phyloP scores from a whole-genome alignment of 1,140 invertebrate species.

The Plutomurus gul region DNA sequence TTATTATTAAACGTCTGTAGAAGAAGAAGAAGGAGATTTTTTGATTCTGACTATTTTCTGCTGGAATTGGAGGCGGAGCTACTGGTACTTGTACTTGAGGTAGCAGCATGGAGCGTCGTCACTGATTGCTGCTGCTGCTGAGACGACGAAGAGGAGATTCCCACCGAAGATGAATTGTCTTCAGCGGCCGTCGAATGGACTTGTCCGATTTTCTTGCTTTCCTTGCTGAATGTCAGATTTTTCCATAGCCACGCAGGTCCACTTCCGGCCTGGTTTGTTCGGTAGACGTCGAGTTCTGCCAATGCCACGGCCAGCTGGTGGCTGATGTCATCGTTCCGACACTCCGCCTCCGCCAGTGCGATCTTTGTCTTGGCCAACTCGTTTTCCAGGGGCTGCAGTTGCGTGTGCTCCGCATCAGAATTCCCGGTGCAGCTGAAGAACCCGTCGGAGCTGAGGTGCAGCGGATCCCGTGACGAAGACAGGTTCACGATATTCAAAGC shows the following conservation, averaged over 20 bases:
- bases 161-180: neutral
- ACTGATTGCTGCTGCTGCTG: neutral
- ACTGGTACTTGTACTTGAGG: no score
- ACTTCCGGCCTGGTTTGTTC: slow-evolving; percentile 57
- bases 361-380: slow-evolving; percentile 96
- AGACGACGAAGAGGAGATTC: neutral
- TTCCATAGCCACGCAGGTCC: slow-evolving; percentile 36
- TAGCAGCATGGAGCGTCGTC: no score
- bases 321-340: slow-evolving; percentile 93
- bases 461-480: neutral
- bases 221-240: slow-evolving; percentile 44
- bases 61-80: no score
- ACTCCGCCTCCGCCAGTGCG: slow-evolving; percentile 94
- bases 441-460: no score
- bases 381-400: slow-evolving; percentile 87
- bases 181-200: neutral
- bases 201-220: slow-evolving; percentile 17
- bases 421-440: no score
- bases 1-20: no score
- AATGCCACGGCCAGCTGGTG: slow-evolving; percentile 84
- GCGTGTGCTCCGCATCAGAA: no score
- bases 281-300: slow-evolving; percentile 76
- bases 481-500: slow-evolving; percentile 37
- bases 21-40: no score
- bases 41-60: no score